Conservation (phyloP, 2,888 invertebrate species). For the Vanessa cardui region DNA sequence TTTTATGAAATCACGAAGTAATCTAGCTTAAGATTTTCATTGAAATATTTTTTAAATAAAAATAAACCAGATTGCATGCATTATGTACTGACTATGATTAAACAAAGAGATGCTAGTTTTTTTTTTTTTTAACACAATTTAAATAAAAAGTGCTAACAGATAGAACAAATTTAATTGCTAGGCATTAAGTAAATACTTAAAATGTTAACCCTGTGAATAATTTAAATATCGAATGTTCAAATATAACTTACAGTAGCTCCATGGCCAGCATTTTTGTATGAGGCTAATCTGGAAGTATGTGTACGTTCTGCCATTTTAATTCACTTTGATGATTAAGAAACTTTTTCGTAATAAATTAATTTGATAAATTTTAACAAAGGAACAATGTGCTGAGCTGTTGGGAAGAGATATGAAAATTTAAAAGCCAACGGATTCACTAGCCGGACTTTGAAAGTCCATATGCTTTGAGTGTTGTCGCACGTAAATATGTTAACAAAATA, state of each 20-base stretch:
- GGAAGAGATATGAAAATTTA: constrained; percentile 13
- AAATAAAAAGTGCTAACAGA: too few relatives aligned
- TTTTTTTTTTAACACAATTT: too few relatives aligned
- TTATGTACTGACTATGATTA: too few relatives aligned
- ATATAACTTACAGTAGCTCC: constrained; percentile 64
- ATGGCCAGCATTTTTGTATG: constrained; percentile 91
- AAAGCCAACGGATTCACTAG: constrained; percentile 18
- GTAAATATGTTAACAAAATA: background rate
- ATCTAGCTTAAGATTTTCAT: too few relatives aligned
- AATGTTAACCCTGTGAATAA: background rate
- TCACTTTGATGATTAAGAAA: background rate
- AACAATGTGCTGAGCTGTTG: constrained; percentile 3
- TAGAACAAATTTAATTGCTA: too few relatives aligned
- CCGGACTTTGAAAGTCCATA: constrained; percentile 8
- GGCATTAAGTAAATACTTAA: too few relatives aligned
- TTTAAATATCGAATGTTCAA: constrained; percentile 1
- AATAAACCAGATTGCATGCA: too few relatives aligned
- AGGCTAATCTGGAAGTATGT: constrained; percentile 82
- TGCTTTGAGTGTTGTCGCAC: constrained; percentile 14
- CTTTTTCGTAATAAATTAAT: constrained; percentile 9
- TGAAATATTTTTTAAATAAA: too few relatives aligned
- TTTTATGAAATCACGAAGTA: too few relatives aligned
- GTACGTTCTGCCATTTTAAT: constrained; percentile 85
- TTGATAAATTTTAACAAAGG: constrained; percentile 9
- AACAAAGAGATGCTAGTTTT: too few relatives aligned